Conservation (phyloP, 2,797 vertebrate genomes). For the Vultur gryphus region DNA sequence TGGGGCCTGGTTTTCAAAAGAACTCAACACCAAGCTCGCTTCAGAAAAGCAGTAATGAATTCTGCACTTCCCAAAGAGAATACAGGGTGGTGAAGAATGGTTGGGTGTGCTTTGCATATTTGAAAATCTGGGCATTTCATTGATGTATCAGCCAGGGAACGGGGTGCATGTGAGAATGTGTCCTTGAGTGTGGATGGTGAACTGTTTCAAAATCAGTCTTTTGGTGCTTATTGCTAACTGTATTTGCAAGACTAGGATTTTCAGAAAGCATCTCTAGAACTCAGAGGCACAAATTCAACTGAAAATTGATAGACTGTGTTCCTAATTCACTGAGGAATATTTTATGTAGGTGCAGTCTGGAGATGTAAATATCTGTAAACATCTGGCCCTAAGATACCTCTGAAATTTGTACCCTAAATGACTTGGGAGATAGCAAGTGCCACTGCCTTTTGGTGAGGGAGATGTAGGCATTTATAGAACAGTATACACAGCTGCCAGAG, state of each 20-base stretch:
- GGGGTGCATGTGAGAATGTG: neutral
- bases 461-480: neutral
- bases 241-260: neutral
- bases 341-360: neutral
- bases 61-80: neutral
- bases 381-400: neutral
- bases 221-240: neutral
- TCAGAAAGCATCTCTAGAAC: neutral
- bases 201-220: neutral
- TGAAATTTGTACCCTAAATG: neutral
- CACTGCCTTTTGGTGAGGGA: neutral
- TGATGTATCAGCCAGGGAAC: neutral
- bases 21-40: neutral
- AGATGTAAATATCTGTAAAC: neutral
- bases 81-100: neutral
- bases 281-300: neutral
- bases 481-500: neutral
- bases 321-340: neutral
- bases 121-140: neutral
- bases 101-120: neutral
- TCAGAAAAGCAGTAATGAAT: neutral
- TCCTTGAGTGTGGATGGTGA: neutral
- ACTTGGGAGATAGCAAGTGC: neutral
- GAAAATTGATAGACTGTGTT: neutral
- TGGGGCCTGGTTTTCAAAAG: neutral